A percentile compares a stretch with the other conserved stretches of the same genome.
These are phyloP conservation scores for Drosophila siamana DNA, from an alignment of 2,888 invertebrate genomes.

Conservation along the genomic window DNA sequence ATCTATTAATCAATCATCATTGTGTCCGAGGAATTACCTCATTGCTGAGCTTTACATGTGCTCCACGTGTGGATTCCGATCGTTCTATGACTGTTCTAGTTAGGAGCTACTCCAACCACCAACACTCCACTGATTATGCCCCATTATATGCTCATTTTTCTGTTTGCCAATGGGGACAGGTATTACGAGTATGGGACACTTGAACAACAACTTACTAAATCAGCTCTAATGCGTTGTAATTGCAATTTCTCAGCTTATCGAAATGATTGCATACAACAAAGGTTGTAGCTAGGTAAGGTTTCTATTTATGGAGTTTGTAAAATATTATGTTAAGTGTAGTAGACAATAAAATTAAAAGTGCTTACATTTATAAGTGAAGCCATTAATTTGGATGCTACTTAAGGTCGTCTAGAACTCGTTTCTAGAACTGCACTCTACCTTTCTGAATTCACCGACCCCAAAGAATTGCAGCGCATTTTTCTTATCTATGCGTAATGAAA, in stretches of 20 bases:
- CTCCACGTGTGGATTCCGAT: slow-evolving; percentile 36
- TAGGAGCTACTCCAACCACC: slow-evolving; percentile 12
- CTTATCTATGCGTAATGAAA: slow-evolving; percentile 42
- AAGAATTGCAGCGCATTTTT: slow-evolving; percentile 19
- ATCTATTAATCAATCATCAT: slow-evolving; percentile 77
- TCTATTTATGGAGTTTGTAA: neutral
- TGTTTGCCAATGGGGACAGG: slow-evolving; percentile 24
- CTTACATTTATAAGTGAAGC: slow-evolving; percentile 27
- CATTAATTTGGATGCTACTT: slow-evolving; percentile 24
- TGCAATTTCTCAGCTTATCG: slow-evolving; percentile 13
- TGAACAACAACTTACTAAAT: neutral
- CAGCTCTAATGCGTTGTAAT: slow-evolving; percentile 4
- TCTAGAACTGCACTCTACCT: slow-evolving; percentile 1
- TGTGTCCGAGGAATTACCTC: slow-evolving; percentile 72
- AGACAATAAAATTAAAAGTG: neutral
- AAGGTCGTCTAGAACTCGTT: neutral
- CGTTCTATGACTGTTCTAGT: slow-evolving; percentile 12
- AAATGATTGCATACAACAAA: no score
- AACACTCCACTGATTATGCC: slow-evolving; percentile 30
- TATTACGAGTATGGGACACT: slow-evolving; percentile 25
- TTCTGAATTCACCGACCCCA: slow-evolving; percentile 7
- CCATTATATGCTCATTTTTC: slow-evolving; percentile 42
- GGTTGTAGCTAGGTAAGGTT: neutral
- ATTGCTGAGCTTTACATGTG: slow-evolving; percentile 48
- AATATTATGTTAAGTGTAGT: neutral